Percentiles rank a stretch among this genome's conserved stretches.
Conservation (phyloP, 2,797 vertebrate species). For the Trachops cirrhosus region DNA sequence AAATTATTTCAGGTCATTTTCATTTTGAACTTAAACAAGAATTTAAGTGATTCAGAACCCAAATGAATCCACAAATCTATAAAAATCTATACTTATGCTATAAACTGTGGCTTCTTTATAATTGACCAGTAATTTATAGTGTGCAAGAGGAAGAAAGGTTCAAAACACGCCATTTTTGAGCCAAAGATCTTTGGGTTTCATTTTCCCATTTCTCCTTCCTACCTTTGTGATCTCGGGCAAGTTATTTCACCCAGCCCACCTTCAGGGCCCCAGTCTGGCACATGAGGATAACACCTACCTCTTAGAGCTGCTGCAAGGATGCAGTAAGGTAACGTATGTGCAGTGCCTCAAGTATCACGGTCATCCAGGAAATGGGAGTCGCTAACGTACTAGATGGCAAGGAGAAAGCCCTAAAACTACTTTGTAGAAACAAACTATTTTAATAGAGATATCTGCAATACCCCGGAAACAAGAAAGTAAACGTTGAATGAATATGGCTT, state of each 20-base stretch:
- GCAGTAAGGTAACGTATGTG: neutral
- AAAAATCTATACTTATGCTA: constrained; percentile 57
- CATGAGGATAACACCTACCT: neutral
- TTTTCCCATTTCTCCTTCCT: neutral
- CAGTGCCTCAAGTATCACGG: neutral
- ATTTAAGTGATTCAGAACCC: constrained; percentile 56
- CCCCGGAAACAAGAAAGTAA: neutral
- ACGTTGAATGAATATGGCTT: neutral
- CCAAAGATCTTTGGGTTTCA: neutral
- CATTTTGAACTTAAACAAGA: constrained; percentile 51
- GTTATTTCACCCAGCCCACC: neutral
- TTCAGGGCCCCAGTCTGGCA: neutral
- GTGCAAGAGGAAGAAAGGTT: constrained; percentile 35
- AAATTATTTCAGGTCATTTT: constrained; percentile 59
- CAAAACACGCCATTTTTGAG: neutral
- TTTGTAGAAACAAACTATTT: neutral
- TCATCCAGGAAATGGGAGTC: neutral
- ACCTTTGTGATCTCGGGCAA: neutral
- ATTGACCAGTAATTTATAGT: constrained; percentile 59
- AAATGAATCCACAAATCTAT: constrained; percentile 56
- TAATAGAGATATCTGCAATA: constrained; percentile 12
- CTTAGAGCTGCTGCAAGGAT: neutral
- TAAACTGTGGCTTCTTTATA: constrained; percentile 47
- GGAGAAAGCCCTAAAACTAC: neutral
- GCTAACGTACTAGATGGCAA: neutral